A percentile compares a stretch with the other conserved stretches of the same genome.
These are phyloP conservation scores for Dromius quadrimaculatus DNA, from an alignment of 2,888 invertebrate genomes.

Conservation along the genomic window DNA sequence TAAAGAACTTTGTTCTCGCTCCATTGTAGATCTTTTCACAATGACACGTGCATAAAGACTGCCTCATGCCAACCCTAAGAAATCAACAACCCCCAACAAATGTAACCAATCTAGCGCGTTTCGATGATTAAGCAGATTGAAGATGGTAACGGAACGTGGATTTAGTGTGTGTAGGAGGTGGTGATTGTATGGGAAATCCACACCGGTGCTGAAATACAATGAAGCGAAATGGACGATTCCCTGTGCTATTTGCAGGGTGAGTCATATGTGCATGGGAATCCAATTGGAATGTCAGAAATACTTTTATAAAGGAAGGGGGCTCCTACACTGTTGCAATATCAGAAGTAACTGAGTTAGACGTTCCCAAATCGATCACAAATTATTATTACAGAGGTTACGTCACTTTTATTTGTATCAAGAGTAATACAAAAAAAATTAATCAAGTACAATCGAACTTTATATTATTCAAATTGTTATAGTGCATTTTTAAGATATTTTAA, in stretches of 20 bases:
- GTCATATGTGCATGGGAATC: slow-evolving; percentile 64
- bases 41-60: slow-evolving; percentile 41
- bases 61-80: slow-evolving; percentile 34
- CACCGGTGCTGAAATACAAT: slow-evolving; percentile 1
- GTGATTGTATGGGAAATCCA: slow-evolving; percentile 2
- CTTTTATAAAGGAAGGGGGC: slow-evolving; percentile 7
- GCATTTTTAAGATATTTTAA: no score
- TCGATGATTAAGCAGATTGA: slow-evolving; percentile 66
- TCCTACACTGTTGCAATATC: slow-evolving; percentile 3
- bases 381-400: no score
- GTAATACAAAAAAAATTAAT: no score
- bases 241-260: slow-evolving; percentile 64
- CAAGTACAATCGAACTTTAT: no score
- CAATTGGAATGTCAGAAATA: slow-evolving; percentile 60
- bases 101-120: slow-evolving; percentile 65
- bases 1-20: slow-evolving; percentile 59
- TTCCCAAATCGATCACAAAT: no score
- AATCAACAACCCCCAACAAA: slow-evolving; percentile 55
- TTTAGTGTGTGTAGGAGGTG: not conserved
- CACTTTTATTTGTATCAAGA: no score
- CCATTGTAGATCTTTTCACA: slow-evolving; percentile 55
- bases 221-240: slow-evolving; percentile 54
- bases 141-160: slow-evolving; percentile 56
- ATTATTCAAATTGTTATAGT: no score
- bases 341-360: no score